Conservation (phyloP, 2,113 vertebrate genomes). For the Pseudopipra pipra region DNA sequence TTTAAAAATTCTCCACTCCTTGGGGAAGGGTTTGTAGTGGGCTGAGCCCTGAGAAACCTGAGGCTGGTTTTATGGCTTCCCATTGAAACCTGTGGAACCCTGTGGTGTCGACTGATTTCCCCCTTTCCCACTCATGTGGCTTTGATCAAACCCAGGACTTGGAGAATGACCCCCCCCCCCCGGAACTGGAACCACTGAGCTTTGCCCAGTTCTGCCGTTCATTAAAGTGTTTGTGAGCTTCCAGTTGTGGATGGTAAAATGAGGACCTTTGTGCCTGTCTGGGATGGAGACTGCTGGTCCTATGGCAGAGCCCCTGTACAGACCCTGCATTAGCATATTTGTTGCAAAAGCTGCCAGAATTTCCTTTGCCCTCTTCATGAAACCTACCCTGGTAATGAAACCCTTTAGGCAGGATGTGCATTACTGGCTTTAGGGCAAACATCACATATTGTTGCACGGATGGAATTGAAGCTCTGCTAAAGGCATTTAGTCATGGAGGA, state of each 20-base stretch:
- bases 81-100: conserved; percentile 61
- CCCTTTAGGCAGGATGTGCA: neutral
- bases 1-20: conserved; percentile 43
- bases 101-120: conserved; percentile 16
- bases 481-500: neutral
- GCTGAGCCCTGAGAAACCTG: conserved; percentile 45
- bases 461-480: neutral
- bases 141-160: conserved; percentile 42
- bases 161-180: neutral
- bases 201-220: conserved; percentile 24
- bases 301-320: neutral
- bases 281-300: neutral
- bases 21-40: conserved; percentile 29
- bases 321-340: neutral
- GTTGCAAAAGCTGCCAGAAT: neutral
- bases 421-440: neutral
- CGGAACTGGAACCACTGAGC: conserved; percentile 12
- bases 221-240: neutral
- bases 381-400: neutral
- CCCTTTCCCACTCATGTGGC: conserved; percentile 39
- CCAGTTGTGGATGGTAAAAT: neutral
- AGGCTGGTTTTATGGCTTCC: conserved; percentile 54
- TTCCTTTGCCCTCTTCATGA: neutral
- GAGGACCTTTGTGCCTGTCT: neutral
- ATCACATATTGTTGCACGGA: neutral